Conservation (phyloP, 1,140 invertebrate genomes). For the Drosophila funebris region DNA sequence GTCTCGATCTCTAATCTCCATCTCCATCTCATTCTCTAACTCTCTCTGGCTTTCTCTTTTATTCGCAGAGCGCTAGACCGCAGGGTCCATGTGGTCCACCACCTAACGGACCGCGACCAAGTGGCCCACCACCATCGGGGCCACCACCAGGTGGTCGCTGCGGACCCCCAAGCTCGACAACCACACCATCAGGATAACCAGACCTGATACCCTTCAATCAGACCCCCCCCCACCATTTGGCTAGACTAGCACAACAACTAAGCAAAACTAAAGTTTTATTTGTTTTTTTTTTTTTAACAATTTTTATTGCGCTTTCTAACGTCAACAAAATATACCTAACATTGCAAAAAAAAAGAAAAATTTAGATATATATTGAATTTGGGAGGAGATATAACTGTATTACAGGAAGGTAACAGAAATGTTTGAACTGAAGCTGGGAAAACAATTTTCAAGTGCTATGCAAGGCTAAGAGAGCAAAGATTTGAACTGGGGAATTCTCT, state of each 20-base stretch:
- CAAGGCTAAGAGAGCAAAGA: no score
- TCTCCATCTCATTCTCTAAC: neutral
- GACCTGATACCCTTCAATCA: no score
- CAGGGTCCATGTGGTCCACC: slow-evolving; percentile 57
- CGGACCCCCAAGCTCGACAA: slow-evolving; percentile 43
- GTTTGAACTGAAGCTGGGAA: no score
- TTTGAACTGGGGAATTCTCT: no score
- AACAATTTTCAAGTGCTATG: no score
- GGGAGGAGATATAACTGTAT: no score
- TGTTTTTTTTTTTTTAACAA: slow-evolving; percentile 4
- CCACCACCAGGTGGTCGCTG: slow-evolving; percentile 48
- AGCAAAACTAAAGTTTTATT: neutral
- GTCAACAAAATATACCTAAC: neutral
- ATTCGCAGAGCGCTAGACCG: slow-evolving; percentile 37
- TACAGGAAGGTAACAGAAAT: no score
- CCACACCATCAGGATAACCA: slow-evolving; percentile 43
- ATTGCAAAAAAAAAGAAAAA: slow-evolving; percentile 1
- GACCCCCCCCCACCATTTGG: neutral
- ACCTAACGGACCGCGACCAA: slow-evolving; percentile 57
- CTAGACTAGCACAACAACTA: neutral
- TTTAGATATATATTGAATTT: no score
- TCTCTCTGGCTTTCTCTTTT: neutral
- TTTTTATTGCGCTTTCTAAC: neutral
- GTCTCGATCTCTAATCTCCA: no score
- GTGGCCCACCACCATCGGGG: slow-evolving; percentile 52